Base-by-base conservation (phyloP, 2,113 vertebrate species). In the Scomber colias region DNA sequence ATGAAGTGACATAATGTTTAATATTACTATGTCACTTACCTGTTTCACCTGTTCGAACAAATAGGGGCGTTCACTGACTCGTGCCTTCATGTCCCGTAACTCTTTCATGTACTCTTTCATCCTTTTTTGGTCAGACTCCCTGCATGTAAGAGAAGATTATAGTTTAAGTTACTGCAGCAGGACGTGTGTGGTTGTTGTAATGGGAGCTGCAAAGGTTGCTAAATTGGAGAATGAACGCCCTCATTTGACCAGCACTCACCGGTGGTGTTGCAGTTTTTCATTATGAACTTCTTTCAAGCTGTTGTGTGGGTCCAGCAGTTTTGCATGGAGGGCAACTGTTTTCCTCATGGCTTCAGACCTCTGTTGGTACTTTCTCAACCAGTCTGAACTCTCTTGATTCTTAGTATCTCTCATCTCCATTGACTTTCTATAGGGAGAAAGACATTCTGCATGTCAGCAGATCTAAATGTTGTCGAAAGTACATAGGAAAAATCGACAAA, bases 41-140 rank as follows among this genome's bases (percentile, higher is more conserved):
- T 95, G 93, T 85, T 94, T 95, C 88, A 97, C 92, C 89, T 96
- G 96, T 87, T 99, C 96, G 1, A 99, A 99, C 83, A 99, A 96
- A 86, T 95, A 98, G 0, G 97, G 97, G 62, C 96, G 96, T 54
- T 90, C 93, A 53, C 93, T 95, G 75, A 99, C 95, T 85, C 97
- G 89, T 35, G 93, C 92, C 86, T 95, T 96, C 93, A 99, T 99
- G 75, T 97, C 95, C 84, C 94, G 93, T 87, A 99, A 86, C 79
- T 99, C 97, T 81, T 92, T 97, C 88, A 77, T 95, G 91, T 99
- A 99, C 30, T 98, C 96, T 84, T 91, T 96, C 88, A 88, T 90
- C 92, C 95, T 96, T 59, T 96, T 96, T 75, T 86, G 94, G 86
- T 98, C 96, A 68, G 93, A 93, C 77, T 95, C 94, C 90, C 97